Evolutionary conservation across 2,888 invertebrate genomes (phyloP), one percentile per base, ranked within the genome.

Genomic region (Meganola albula): DNA sequence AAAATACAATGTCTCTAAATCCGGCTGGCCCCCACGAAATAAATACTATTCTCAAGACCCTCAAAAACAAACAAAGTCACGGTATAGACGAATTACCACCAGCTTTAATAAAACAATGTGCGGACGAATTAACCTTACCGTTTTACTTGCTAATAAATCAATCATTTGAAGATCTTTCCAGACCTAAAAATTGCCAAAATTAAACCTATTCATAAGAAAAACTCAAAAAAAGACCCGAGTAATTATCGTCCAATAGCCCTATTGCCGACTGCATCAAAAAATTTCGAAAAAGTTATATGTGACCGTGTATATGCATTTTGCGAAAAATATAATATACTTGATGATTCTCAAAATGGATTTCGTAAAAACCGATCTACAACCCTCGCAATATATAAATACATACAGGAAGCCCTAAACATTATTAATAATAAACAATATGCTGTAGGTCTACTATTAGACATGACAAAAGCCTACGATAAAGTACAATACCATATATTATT

Each of bases 401-500:
- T 40, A 5, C 30, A 40, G 10, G 16, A 37, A 20, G 27, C 25
- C 8, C 13, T 44, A 10, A 12, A 44, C 4, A 10, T 13, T 4
- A 33, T 37, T 10, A 31, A 37, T 12, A 28, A 37, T 12, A 39
- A 41, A 26, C 31, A 41, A 12, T 31, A 39, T 27, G 43, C 46
- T 4, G 29, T 40, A 11, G 44, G 45, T 9, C 24, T 47, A 7
- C 23, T 49, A 18, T 32, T 49, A 5, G 52, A 48, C 16, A 47
- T 52, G 47, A 37, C 37, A 4, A 49, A 49, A 30, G 52, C 48
- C 4, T 52, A 47, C 12, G 52, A 52, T 25, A 34, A 27, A 24
- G 45, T 52, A 2, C 18, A 16, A 16, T 36, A 37, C 20, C 7
- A 35, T n/a, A 37, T 45, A 11, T 24, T 46, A 8, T 12, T 43